Conservation (phyloP, 2,797 vertebrate species). For the Melanotaenia trifasciata region DNA sequence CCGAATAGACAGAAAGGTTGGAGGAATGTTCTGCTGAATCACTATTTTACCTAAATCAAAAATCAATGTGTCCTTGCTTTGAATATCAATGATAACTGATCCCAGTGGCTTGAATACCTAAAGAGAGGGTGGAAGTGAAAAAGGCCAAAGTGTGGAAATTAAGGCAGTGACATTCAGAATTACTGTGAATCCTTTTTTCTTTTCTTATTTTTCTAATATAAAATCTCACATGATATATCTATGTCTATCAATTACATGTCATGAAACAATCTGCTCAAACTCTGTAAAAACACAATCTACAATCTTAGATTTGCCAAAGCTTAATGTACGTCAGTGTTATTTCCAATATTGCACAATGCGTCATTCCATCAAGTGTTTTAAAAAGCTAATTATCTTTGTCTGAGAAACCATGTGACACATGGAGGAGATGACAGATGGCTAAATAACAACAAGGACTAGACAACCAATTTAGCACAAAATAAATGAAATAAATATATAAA, state of each 20-base stretch:
- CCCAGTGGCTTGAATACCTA: conserved; percentile 45
- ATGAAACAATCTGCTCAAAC: conserved; percentile 10
- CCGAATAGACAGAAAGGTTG: conserved; percentile 59
- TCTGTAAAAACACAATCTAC: conserved; percentile 2
- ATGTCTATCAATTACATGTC: background rate
- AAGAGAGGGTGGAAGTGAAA: conserved; percentile 33
- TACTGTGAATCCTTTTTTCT: conserved; percentile 6
- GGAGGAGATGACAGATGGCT: conserved; percentile 39
- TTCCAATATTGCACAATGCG: conserved; percentile 5
- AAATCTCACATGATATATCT: too few relatives aligned
- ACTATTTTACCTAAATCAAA: conserved; percentile 66
- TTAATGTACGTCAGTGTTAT: background rate
- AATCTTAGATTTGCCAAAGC: conserved; percentile 11
- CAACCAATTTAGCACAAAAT: conserved; percentile 8
- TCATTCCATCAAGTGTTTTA: conserved; percentile 4
- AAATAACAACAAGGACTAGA: conserved; percentile 20
- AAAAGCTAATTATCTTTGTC: conserved; percentile 29
- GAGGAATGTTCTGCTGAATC: conserved; percentile 70
- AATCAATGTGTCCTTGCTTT: conserved; percentile 75
- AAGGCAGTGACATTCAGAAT: conserved; percentile 45
- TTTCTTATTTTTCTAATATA: background rate
- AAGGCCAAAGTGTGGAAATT: conserved; percentile 44
- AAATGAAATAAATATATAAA: too few relatives aligned
- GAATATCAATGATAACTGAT: conserved; percentile 70
- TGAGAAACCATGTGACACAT: conserved; percentile 21